Percentiles rank a stretch among this genome's conserved stretches.
Evolutionary conservation across 1,140 invertebrate species (phyloP).

Genomic region (Cepaea nemoralis): DNA sequence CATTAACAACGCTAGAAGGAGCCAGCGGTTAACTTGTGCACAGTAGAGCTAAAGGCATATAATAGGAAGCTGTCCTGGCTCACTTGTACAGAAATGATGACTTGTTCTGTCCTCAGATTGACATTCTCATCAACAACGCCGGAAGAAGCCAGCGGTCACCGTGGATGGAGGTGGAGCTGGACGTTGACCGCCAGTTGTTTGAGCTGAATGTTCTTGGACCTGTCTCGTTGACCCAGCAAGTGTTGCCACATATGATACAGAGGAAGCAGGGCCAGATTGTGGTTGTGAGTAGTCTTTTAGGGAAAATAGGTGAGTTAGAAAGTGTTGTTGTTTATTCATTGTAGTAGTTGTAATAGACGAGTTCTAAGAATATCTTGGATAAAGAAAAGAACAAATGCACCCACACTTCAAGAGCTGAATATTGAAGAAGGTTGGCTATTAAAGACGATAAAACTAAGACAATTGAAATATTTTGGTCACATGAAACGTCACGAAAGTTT

Average conservation of each 20-base stretch:
- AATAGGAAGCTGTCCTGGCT: too few species aligned
- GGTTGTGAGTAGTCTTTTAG: slow-evolving; percentile 70
- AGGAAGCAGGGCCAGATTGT: slow-evolving; percentile 69
- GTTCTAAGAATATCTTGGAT: too few species aligned
- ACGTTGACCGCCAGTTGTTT: slow-evolving; percentile 84
- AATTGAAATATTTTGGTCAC: too few species aligned
- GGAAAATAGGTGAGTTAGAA: slow-evolving; percentile 76
- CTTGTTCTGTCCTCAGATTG: slow-evolving; percentile 60
- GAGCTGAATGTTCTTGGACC: slow-evolving; percentile 86
- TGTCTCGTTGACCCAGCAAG: slow-evolving; percentile 76
- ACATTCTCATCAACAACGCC: slow-evolving; percentile 73
- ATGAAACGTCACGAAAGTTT: too few species aligned
- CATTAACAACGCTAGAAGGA: too few species aligned
- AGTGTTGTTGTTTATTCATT: slow-evolving; percentile 18
- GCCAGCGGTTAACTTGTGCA: too few species aligned
- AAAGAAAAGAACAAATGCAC: too few species aligned
- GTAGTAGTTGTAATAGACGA: not conserved
- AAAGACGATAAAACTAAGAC: too few species aligned
- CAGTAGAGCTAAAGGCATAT: too few species aligned
- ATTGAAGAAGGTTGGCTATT: too few species aligned
- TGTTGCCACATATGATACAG: slow-evolving; percentile 70
- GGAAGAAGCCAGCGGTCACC: slow-evolving; percentile 82
- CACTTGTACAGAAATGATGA: too few species aligned
- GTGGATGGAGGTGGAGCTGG: slow-evolving; percentile 83
- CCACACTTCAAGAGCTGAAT: too few species aligned